Evolutionary conservation across 2,113 vertebrate species (phyloP), one percentile per base, ranked within the genome.

Genomic region (Galeopterus variegatus): DNA sequence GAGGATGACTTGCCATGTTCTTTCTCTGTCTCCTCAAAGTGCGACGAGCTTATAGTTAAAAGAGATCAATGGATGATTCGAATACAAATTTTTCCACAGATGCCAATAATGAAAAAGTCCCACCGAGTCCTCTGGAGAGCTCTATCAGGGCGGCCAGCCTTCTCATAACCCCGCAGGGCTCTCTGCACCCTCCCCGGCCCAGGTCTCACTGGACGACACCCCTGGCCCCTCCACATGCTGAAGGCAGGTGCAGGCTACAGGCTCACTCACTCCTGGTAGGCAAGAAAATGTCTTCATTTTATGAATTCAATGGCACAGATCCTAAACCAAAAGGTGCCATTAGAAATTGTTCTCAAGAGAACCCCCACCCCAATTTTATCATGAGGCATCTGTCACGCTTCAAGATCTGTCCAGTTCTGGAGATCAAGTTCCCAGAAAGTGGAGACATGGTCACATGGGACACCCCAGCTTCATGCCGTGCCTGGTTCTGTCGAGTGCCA

Each of bases 61-160:
- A 1, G 24, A 45, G 23, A 45, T 50, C 36, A 1, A 6, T 14
- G 76, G 75, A 1, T 9, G 52, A 15, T 65, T 23, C 31, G 69
- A 58, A 41, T 19, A 3, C 15, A 31, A 31, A 19, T 17, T 67
- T 73, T 13, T 65, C 15, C 76, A 14, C 0, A 1, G 41, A 48
- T 12, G 36, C 73, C 67, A 65, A 23, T 15, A 1, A 8, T 1
- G n/a, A 15, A 1, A 52, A 28, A 2, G 56, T 6, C 24, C 9
- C 41, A 0, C 48, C 33, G 13, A 13, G 8, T 31, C 67, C 86
- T 41, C 9, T 7, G 45, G 67, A 0, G 28, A 64, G 17, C 8
- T 41, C 45, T 1, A 0, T 9, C 18, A 0, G 0, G 23, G 17
- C 0, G 15, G 23, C 21, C 72, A 48, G 9, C 2, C 48, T 31